A percentile compares a stretch with the other conserved stretches of the same genome.
These are phyloP conservation scores for Phyllopteryx taeniolatus DNA, from an alignment of 2,113 vertebrate genomes.

Conservation along the genomic window DNA sequence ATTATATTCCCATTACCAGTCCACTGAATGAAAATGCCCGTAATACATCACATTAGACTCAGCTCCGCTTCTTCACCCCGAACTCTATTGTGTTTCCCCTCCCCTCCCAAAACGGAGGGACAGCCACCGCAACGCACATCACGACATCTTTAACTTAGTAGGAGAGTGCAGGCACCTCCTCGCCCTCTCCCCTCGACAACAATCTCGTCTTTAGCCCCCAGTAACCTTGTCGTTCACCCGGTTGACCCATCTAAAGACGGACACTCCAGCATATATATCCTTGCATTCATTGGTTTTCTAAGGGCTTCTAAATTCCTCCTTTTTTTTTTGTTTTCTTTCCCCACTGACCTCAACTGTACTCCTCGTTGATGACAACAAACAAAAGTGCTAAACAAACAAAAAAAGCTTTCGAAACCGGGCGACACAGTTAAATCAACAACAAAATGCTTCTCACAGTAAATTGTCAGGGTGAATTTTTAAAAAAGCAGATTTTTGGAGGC, in stretches of 20 bases:
- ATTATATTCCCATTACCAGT: slow-evolving; percentile 3
- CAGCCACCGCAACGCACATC: neutral
- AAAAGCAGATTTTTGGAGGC: neutral
- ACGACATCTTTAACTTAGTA: neutral
- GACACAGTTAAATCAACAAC: neutral
- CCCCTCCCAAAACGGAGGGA: neutral
- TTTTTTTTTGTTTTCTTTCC: neutral
- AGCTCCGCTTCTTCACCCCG: neutral
- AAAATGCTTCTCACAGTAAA: neutral
- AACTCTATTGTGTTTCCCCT: neutral
- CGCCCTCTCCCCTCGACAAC: neutral
- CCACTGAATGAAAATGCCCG: neutral
- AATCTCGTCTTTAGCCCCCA: slow-evolving; percentile 1
- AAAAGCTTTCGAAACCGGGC: neutral
- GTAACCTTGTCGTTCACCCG: slow-evolving; percentile 1
- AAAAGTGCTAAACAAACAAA: neutral
- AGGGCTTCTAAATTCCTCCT: neutral
- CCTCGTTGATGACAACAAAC: neutral
- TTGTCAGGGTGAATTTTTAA: neutral
- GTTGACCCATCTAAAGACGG: neutral
- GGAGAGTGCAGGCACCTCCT: neutral
- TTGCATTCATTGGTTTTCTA: neutral
- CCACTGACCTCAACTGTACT: neutral
- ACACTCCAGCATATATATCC: neutral
- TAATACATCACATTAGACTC: neutral